Evolutionary conservation across 2,888 invertebrate genomes (phyloP), one percentile per base, ranked within the genome.

Genomic region (Psylliodes chrysocephalus): DNA sequence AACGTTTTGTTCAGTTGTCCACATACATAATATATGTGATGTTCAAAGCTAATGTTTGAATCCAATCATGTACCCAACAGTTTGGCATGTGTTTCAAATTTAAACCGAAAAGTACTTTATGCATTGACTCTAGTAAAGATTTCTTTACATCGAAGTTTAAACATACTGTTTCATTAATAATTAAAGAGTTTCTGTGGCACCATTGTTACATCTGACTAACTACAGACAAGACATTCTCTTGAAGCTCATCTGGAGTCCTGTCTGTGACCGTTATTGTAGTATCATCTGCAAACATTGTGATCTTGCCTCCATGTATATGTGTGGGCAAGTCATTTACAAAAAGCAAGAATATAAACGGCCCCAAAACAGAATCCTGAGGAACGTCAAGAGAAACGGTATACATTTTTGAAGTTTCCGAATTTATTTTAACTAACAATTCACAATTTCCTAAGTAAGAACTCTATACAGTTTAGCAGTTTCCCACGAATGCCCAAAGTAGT

Each of bases 201-300:
- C 42, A 54, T 12, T 40, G 12, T 19, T 54, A n/a, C 54, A 54
- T 54, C 42, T 54, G 40, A 35, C 8, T 5, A n/a, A 38, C 12
- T 22, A 40, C 22, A 25, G 10, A 40, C n/a, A 22, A n/a, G 10
- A 15, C 25, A 14, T 54, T 54, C 6, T 14, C 6, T 12, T 14
- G n/a, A 5, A 42, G 14, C 25, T 54, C 54, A 6, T 54, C 54
- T n/a, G 42, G 25, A 25, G 40, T 40, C n/a, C 22, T 38, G 3
- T 42, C 40, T 14, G 40, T 35, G 12, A 53, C 53, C 33, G 53
- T 53, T 12, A 53, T 19, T 38, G 53, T 54, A 6, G 54, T 54
- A 12, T 53, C 53, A 19, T 53, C 53, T 8, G 19, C 53, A 38
- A 54, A 54, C 54, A 42, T 54, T 19, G 19, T 54, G 25, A 54